A percentile compares a stretch with the other conserved stretches of the same genome.
phyloP scores from a whole-genome alignment of 2,888 invertebrate species.

The Periphyllus acericola region DNA sequence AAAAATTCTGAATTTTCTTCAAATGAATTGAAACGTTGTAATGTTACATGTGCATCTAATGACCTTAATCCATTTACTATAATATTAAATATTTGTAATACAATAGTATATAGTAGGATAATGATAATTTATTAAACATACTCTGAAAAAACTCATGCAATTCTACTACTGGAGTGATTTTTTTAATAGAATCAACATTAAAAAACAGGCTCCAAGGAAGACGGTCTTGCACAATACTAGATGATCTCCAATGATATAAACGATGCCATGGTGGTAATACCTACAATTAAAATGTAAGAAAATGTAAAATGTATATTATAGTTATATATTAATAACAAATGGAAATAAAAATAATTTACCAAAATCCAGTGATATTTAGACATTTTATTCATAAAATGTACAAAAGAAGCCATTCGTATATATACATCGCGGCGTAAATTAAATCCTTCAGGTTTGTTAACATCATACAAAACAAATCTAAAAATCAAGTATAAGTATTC shows the following conservation, averaged over 20 bases:
- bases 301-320: not conserved
- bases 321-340: not conserved
- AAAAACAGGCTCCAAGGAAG: conserved; percentile 88
- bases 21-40: conserved; percentile 84
- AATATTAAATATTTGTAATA: not conserved
- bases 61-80: conserved; percentile 66
- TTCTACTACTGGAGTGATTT: conserved; percentile 87
- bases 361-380: conserved; percentile 52
- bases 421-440: conserved; percentile 96
- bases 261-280: conserved; percentile 94
- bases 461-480: conserved; percentile 87
- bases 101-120: not conserved
- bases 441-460: conserved; percentile 96
- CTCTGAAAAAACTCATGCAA: conserved; percentile 81
- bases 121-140: conserved; percentile 65
- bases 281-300: conserved; percentile 33
- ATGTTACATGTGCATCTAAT: conserved; percentile 81
- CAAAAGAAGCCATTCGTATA: conserved; percentile 87
- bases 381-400: conserved; percentile 72
- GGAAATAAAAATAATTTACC: conserved; percentile 10
- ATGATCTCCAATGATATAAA: conserved; percentile 88
- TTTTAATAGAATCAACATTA: conserved; percentile 79
- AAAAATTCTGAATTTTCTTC: conserved; percentile 73
- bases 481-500: not conserved
- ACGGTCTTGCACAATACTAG: conserved; percentile 71